Evolutionary conservation across 1,140 invertebrate genomes (phyloP), one percentile per base, ranked within the genome.

Genomic region (Magallana angulata): DNA sequence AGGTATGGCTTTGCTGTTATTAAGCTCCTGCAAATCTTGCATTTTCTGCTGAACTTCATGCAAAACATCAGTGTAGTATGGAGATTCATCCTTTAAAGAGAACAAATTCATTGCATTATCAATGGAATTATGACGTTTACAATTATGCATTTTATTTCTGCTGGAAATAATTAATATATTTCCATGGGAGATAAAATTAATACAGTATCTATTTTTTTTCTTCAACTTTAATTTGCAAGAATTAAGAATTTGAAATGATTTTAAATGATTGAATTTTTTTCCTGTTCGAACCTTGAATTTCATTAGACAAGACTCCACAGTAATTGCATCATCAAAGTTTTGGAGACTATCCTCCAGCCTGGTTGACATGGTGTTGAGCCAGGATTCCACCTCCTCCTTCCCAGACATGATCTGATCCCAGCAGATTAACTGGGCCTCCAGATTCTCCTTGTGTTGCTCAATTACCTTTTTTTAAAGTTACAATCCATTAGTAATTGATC

Each of bases 391-490:
- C 92, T 98, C 97, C 90, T 97, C 97, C 92, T 97, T 98, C 0
- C 97, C 96, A 89, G 97, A 97, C 85, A 98, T 97, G 7, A 99
- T 97, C 94, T 98, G 97, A 90, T 98, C 97, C 98, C 98, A 98
- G 81, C 98, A 97, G 7, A 98, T 97, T 0, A 97, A 95, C 93
- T 98, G 97, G 0, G 97, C 97, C 94, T 99, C 98, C 68, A 97
- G 96, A 80, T 96, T 96, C 94, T 98, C 90, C 84, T 91, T 91
- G 86, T 93, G 92, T 14, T 92, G 88, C 97, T 92, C 92, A 76
- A 94, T 90, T 16, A 90, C 90, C 91, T 92, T 68, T 48, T 48
- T 48, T 24, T 24, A 24, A 48, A 48, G 36, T 48, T 48, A 48
- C 12, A n/a, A 58, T 84, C 5, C 5, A 48, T 48, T 48, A 48